Percentiles rank a stretch among this genome's conserved stretches.
Evolutionary conservation across 37 sponge, comb jelly and placozoan species (phyloP).

Genomic region (Eunapius fragilis): DNA sequence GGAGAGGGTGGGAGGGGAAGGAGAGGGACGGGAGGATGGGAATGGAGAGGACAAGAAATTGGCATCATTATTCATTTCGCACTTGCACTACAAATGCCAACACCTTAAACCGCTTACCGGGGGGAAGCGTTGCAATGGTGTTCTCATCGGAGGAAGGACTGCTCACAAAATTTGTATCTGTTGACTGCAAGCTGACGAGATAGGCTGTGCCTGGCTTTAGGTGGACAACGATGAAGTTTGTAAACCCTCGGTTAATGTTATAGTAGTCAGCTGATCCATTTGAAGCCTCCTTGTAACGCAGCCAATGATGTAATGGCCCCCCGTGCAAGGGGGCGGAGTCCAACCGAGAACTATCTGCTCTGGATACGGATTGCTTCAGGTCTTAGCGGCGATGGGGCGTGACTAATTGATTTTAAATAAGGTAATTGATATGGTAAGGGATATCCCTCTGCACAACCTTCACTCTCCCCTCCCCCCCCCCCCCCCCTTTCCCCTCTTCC

Average conservation of each 20-base stretch:
- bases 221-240: slow-evolving; percentile 16
- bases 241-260: not conserved
- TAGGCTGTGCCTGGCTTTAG: slow-evolving; percentile 13
- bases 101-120: too few species aligned
- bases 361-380: not conserved
- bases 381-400: slow-evolving; percentile 9
- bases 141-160: not conserved
- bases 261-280: not conserved
- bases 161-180: not conserved
- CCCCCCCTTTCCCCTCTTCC: slow-evolving; percentile 11
- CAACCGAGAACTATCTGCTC: slow-evolving; percentile 17
- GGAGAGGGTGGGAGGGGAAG: too few species aligned
- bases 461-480: not conserved
- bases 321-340: slow-evolving; percentile 9
- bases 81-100: too few species aligned
- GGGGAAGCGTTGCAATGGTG: slow-evolving; percentile 15
- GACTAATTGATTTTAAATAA: too few species aligned
- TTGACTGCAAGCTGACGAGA: slow-evolving; percentile 7
- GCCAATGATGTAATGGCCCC: slow-evolving; percentile 14
- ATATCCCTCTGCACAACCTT: not conserved
- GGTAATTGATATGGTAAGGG: too few species aligned
- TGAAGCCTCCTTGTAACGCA: not conserved
- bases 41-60: too few species aligned
- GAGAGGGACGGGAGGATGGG: too few species aligned
- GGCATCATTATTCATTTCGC: too few species aligned